Percentiles rank a stretch among this genome's conserved stretches.
Evolutionary conservation across 2,113 vertebrate genomes (phyloP).

Genomic region (Oryzias celebensis): DNA sequence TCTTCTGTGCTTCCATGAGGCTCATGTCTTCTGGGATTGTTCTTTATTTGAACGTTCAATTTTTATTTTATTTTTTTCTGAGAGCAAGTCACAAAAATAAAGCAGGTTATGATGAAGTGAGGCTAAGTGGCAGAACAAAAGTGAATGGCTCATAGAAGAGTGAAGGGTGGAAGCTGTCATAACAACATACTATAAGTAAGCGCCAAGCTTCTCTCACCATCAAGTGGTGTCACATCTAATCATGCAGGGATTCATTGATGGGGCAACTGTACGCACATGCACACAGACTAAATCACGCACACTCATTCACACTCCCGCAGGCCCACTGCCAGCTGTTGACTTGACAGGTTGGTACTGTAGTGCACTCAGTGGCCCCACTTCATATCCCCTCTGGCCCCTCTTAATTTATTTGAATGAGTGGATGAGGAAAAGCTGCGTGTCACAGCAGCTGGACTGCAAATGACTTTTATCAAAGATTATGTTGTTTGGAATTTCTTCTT

Average conservation of each 20-base stretch:
- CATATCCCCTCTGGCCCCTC: slow-evolving; percentile 52
- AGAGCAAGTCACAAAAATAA: slow-evolving; percentile 10
- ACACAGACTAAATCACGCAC: slow-evolving; percentile 19
- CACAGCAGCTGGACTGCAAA: slow-evolving; percentile 44
- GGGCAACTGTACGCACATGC: slow-evolving; percentile 59
- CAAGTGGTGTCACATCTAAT: slow-evolving; percentile 71
- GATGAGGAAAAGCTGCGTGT: slow-evolving; percentile 56
- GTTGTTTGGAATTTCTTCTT: slow-evolving; percentile 38
- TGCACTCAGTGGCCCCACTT: slow-evolving; percentile 71
- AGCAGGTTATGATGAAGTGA: slow-evolving; percentile 7
- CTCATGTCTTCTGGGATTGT: slow-evolving; percentile 10
- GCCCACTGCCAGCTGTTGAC: slow-evolving; percentile 71
- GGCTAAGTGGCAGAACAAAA: slow-evolving; percentile 28
- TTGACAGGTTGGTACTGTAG: slow-evolving; percentile 67
- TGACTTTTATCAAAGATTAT: slow-evolving; percentile 52
- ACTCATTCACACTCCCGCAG: slow-evolving; percentile 40
- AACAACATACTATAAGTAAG: slow-evolving; percentile 65
- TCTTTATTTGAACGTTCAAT: slow-evolving; percentile 15
- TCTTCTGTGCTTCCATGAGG: slow-evolving; percentile 1
- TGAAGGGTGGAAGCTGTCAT: slow-evolving; percentile 59
- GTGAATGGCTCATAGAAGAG: slow-evolving; percentile 31
- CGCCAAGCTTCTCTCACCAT: slow-evolving; percentile 51
- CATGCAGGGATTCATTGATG: slow-evolving; percentile 57
- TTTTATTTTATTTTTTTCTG: slow-evolving; percentile 14
- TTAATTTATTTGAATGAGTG: slow-evolving; percentile 63